Base-by-base conservation (phyloP, 2,113 vertebrate species). In the Sarotherodon lohbergeri region DNA sequence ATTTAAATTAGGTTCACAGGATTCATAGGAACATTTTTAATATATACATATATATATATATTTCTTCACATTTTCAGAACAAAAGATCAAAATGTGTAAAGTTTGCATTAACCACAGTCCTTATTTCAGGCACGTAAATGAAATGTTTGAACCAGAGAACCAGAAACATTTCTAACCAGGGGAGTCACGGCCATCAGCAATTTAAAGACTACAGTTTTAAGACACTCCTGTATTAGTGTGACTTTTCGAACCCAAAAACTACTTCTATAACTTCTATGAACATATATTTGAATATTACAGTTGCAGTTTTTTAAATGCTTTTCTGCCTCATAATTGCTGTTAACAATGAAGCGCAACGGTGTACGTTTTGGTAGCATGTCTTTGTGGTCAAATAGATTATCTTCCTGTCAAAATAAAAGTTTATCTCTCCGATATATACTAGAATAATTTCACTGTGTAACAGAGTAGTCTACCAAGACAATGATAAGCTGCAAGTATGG, bases 181-280 rank as follows among this genome's bases (percentile, higher is more conserved):
- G 3, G 8, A 73, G 1, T 73, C 0, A 46, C 0, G 24, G 68
- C 14, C 1, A 73, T 1, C 1, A 1, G 5, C 0, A 46, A 46
- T 46, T 27, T 46, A 73, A 29, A 17, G 13, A 73, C 46, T 17
- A 22, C 4, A 73, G 22, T 27, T 46, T 46, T 2, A 46, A 46
- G 8, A 46, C 22, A 0, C 22, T 73, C 9, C 39, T 19, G 39
- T 43, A 43, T 16, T 71, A 43, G n/a, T 16, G 27, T 24, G 5
- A 73, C 39, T 46, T 4, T 73, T 73, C 0, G 2, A 22, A 27
- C 13, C 13, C 8, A 0, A 22, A 46, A 73, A 27, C 16, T 73
- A 27, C 13, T 73, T 27, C 7, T 6, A 63, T 4, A 68, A 68
- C 39, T 46, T 46, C 24, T 73, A 27, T 17, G 27, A 27, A 73